A percentile compares a stretch with the other conserved stretches of the same genome.
Conservation (phyloP, 2,888 invertebrate species). For the Clostera curtula region DNA sequence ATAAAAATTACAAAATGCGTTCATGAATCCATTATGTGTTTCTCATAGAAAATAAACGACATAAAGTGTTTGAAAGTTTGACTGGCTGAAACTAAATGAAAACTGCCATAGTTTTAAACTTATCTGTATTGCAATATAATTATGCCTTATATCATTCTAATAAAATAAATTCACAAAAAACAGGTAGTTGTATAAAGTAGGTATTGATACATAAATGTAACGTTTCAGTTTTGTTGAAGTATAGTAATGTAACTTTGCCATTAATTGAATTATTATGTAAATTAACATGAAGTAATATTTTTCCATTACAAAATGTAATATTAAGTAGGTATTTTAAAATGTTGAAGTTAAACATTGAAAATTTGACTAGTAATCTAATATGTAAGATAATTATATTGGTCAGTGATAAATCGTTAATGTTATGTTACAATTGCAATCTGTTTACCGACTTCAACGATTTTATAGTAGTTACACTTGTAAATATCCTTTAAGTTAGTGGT, state of each 20-base stretch:
- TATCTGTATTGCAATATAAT: constrained; percentile 18
- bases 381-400: too few species aligned
- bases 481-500: too few species aligned
- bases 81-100: constrained; percentile 6
- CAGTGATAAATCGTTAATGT: too few species aligned
- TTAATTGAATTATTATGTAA: constrained; percentile 14
- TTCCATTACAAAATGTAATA: constrained; percentile 19
- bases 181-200: constrained; percentile 9
- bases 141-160: constrained; percentile 13
- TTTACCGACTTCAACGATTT: too few species aligned
- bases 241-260: constrained; percentile 15
- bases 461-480: too few species aligned
- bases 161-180: constrained; percentile 6
- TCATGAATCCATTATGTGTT: too few species aligned
- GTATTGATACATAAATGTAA: constrained; percentile 21
- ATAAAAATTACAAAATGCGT: too few species aligned
- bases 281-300: constrained; percentile 21
- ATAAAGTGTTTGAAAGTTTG: not conserved
- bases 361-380: too few species aligned
- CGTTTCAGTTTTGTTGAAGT: constrained; percentile 8
- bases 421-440: too few species aligned
- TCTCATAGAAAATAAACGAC: too few species aligned
- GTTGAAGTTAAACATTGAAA: constrained; percentile 16
- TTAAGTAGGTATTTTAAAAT: constrained; percentile 7
- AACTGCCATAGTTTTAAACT: constrained; percentile 21